Evolutionary conservation across 2,888 invertebrate species (phyloP), one percentile per base, ranked within the genome.

Genomic region (Anthrax anthrax): DNA sequence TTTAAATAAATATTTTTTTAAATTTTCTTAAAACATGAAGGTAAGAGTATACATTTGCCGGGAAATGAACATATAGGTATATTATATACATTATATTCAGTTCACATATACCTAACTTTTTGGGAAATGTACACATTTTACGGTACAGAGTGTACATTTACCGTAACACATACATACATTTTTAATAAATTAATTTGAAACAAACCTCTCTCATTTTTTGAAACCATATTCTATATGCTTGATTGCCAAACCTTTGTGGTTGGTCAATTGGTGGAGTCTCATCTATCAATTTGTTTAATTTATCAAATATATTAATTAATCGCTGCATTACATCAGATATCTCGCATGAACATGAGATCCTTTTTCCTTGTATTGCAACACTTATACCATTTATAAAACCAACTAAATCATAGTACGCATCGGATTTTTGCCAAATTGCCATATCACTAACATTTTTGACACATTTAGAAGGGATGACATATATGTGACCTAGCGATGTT

Each of bases 241-340:
- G 80, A 67, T 98, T 98, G 6, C 98, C 98, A 74, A 96, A 98
- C 50, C 98, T 74, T 65, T 97, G 96, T 0, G 95, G 92, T 60
- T 95, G 92, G 10, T 62, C 60, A 38, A 59, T 51, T 0, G 94
- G 89, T 37, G 94, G 94, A 50, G 81, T 86, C 49, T 87, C 81
- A 57, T 84, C 81, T 42, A 95, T 76, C 67, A 85, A 72, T 47
- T 70, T 65, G 52, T 83, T 78, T 49, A 96, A 67, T 57, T 73
- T 77, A 12, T 83, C 77, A 39, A 97, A 70, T 57, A 95, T 62
- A 0, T 62, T 59, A 13, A 84, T 50, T 13, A 92, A 60, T 53
- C 77, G 79, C 34, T 64, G 61, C 19, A 84, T 69, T 54, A 72
- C 72, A 16, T 72, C 69, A 38, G 86, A 84, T 52, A 76, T 65